phyloP scores from a whole-genome alignment of 2,113 vertebrate species.

The Mesoclemmys tuberculata region DNA sequence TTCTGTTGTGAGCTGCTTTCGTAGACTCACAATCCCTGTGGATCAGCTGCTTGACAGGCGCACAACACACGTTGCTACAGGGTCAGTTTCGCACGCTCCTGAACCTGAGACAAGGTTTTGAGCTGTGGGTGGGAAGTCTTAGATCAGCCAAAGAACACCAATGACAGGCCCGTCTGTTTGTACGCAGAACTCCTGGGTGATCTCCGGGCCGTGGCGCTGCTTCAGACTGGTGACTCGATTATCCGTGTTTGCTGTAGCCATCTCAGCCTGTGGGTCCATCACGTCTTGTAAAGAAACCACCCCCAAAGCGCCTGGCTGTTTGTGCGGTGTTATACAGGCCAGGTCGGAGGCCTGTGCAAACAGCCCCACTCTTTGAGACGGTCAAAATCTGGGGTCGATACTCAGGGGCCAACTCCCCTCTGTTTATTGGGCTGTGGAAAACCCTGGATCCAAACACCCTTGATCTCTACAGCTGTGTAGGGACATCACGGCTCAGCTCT shows the following conservation, averaged over 20 bases:
- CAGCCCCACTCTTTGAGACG: not conserved
- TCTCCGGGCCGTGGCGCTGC: no score
- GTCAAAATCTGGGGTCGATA: not conserved
- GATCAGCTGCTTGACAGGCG: not conserved
- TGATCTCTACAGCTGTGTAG: no score
- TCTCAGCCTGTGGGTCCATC: not conserved
- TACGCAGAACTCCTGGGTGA: not conserved
- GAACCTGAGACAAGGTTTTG: not conserved
- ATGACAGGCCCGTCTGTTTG: not conserved
- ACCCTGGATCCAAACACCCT: no score
- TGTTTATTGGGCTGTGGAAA: no score
- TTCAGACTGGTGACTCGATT: not conserved
- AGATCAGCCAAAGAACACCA: not conserved
- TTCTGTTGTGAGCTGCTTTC: not conserved
- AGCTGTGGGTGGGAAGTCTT: not conserved
- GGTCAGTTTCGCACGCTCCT: not conserved
- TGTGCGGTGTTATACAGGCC: not conserved
- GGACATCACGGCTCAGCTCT: no score
- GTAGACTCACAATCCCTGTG: not conserved
- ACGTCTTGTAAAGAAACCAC: no score
- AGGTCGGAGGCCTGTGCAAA: not conserved
- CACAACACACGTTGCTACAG: not conserved
- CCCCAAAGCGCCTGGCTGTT: not conserved
- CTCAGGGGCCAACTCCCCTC: not conserved
- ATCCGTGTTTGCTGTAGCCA: not conserved